Evolutionary conservation across 2,113 vertebrate species (phyloP).

Genomic region (Phylloscopus whistleri): DNA sequence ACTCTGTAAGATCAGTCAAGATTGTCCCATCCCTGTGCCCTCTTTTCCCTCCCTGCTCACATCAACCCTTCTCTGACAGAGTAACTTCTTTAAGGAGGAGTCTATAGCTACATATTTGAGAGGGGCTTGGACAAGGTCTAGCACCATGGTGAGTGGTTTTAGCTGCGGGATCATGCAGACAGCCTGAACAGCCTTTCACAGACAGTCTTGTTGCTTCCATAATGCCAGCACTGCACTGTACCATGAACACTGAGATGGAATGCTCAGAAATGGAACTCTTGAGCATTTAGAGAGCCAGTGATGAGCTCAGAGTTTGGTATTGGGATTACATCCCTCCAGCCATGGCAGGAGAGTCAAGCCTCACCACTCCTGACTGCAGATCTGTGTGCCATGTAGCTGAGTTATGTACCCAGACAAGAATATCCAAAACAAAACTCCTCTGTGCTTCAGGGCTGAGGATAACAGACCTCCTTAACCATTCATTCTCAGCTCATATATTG

Average conservation of each 20-base stretch:
- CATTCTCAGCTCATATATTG: neutral
- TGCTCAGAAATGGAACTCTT: neutral
- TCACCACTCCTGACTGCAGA: neutral
- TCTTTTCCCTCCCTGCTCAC: neutral
- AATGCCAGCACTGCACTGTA: neutral
- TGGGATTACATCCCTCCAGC: neutral
- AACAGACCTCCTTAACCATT: neutral
- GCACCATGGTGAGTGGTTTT: neutral
- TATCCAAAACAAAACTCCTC: neutral
- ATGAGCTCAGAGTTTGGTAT: neutral
- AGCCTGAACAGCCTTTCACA: neutral
- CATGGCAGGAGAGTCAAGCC: neutral
- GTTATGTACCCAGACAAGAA: neutral
- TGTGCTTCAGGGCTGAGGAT: neutral
- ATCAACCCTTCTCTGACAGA: neutral
- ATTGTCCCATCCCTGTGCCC: neutral
- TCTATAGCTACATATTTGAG: neutral
- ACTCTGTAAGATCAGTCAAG: neutral
- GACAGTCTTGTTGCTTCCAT: neutral
- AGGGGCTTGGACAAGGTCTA: neutral
- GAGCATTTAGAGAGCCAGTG: neutral
- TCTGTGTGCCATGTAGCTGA: accelerated
- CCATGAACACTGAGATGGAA: neutral
- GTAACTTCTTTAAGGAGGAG: neutral
- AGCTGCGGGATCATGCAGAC: neutral